Base-by-base conservation (phyloP, 2,888 invertebrate species). In the Copidosoma aretas region DNA sequence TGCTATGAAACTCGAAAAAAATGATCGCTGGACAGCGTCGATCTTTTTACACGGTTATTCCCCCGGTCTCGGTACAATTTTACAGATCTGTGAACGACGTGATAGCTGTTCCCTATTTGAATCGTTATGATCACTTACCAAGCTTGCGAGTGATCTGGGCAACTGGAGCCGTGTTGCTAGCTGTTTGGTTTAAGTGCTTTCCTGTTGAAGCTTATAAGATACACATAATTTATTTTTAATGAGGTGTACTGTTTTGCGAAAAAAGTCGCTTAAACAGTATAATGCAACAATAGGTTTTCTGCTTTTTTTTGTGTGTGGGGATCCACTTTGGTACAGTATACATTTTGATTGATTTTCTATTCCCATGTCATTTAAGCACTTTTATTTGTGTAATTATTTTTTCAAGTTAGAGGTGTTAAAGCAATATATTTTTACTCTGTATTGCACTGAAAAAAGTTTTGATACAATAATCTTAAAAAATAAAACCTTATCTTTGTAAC, bases 111-210 rank as follows among this genome's bases (percentile, higher is more conserved):
- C 57, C 57, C 41, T 41, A 17, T 25, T 58, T 19, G 39, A 41
- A 58, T 21, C 24, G 39, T 1, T 17, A 17, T n/a, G 12, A 21
- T n/a, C 76, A 94, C 95, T 96, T 89, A 96, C 95, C 95, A 84
- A 96, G 91, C 84, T 91, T 91, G 81, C 91, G 91, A 84, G 93
- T 92, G 88, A 95, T 90, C 88, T 94, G 92, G 87, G 94, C 92
- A 88, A 94, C 91, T 87, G 93, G 93, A 86, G 90, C 89, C 87
- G 91, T 91, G 90, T 92, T 91, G 89, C 90, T 90, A 88, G 91
- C 86, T 83, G 89, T 87, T 87, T 88, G 88, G 86, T 90, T 90
- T 86, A 91, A 90, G 89, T 88, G 78, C 78, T 81, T 81, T 81
- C 83, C 83, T 83, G 82, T 79, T 78, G 81, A 81, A 81, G 79